Conservation (phyloP, 2,888 invertebrate species). For the Frankliniella fusca region DNA sequence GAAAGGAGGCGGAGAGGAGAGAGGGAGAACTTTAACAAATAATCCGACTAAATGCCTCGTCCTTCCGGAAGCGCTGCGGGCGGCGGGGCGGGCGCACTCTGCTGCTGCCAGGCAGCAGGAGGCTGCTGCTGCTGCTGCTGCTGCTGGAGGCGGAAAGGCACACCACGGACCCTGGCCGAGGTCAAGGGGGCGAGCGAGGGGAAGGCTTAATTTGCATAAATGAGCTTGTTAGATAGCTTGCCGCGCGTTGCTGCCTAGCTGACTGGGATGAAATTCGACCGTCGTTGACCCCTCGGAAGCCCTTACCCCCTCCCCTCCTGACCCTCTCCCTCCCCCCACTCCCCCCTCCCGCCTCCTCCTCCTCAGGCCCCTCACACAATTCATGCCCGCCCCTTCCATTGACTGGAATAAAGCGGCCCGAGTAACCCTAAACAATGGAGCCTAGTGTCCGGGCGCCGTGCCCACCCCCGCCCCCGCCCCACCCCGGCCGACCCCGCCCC, state of each 20-base stretch:
- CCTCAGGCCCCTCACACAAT: neutral
- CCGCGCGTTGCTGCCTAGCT: neutral
- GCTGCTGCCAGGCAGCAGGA: too few relatives aligned
- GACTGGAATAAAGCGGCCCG: neutral
- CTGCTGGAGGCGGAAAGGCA: too few relatives aligned
- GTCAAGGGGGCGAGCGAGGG: neutral
- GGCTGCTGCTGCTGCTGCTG: too few relatives aligned
- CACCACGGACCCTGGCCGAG: neutral
- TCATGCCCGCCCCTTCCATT: neutral
- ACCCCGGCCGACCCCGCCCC: neutral
- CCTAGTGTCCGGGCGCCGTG: neutral
- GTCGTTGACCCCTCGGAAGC: neutral
- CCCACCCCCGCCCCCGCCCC: neutral
- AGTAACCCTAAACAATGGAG: neutral
- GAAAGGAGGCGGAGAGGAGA: neutral
- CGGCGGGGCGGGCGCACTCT: too few relatives aligned
- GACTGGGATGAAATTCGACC: slow-evolving; percentile 26
- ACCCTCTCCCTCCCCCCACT: neutral
- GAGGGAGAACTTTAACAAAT: neutral
- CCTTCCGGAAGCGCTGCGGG: neutral
- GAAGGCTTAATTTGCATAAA: slow-evolving; percentile 23
- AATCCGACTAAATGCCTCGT: slow-evolving; percentile 6
- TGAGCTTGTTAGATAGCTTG: slow-evolving; percentile 13
- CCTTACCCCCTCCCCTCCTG: neutral
- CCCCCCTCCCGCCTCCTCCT: neutral